Conservation (phyloP, 64 coral and sea anemone species). For the Stichodactyla mertensii region DNA sequence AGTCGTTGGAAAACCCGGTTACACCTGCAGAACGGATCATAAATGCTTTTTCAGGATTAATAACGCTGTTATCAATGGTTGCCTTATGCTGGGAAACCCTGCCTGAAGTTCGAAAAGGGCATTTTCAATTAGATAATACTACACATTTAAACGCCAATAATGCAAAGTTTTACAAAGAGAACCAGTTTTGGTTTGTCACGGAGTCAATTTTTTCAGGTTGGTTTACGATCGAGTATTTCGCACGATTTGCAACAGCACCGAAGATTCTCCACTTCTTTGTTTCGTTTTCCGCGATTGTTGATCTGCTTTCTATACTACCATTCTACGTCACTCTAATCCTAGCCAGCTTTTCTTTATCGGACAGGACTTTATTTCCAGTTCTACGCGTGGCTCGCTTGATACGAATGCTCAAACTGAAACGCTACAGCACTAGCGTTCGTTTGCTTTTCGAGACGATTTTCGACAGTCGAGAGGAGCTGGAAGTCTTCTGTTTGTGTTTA, state of each 20-base stretch:
- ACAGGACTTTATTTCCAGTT: slow-evolving; percentile 11
- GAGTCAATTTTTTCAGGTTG: slow-evolving; percentile 62
- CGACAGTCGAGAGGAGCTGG: slow-evolving; percentile 53
- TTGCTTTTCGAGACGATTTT: slow-evolving; percentile 57
- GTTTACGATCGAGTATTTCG: slow-evolving; percentile 70
- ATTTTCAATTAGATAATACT: slow-evolving; percentile 15
- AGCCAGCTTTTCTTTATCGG: neutral
- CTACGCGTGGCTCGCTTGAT: slow-evolving; percentile 39
- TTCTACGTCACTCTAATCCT: slow-evolving; percentile 44
- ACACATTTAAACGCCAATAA: slow-evolving; percentile 9
- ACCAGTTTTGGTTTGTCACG: slow-evolving; percentile 53
- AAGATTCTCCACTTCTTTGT: slow-evolving; percentile 26
- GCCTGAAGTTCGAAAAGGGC: slow-evolving; percentile 11
- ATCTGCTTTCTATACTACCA: slow-evolving; percentile 47
- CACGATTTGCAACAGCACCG: slow-evolving; percentile 45
- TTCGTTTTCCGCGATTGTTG: slow-evolving; percentile 41
- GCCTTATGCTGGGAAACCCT: slow-evolving; percentile 57
- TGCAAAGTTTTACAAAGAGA: neutral
- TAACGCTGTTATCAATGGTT: slow-evolving; percentile 55
- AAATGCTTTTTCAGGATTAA: slow-evolving; percentile 24
- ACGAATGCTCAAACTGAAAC: slow-evolving; percentile 42
- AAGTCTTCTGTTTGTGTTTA: slow-evolving; percentile 36
- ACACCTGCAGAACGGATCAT: slow-evolving; percentile 38
- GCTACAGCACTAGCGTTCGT: slow-evolving; percentile 49
- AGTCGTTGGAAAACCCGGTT: slow-evolving; percentile 61